Percentiles rank a stretch among this genome's conserved stretches.
Evolutionary conservation across 53 echinoderm and acorn worm species (phyloP).

Genomic region (Echinarachnius parma): DNA sequence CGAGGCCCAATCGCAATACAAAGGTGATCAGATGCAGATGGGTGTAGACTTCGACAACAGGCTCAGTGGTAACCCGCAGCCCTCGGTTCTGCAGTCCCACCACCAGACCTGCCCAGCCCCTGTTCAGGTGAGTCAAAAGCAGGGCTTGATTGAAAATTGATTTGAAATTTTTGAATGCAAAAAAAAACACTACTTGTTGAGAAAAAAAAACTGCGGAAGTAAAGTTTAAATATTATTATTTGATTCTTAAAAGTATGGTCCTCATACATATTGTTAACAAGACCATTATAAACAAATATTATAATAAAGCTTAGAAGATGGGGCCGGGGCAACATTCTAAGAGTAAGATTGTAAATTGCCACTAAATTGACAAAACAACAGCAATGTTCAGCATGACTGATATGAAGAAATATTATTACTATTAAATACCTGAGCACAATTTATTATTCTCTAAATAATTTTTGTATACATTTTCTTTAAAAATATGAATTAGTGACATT

Average conservation of each 20-base stretch:
- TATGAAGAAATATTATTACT: too few relatives aligned
- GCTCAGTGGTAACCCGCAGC: conserved; percentile 69
- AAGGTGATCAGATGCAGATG: conserved; percentile 70
- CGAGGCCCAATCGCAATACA: conserved; percentile 80
- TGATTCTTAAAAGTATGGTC: neutral
- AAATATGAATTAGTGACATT: too few relatives aligned
- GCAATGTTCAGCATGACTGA: too few relatives aligned
- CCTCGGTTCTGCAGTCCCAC: conserved; percentile 68
- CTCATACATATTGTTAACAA: too few relatives aligned
- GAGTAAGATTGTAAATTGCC: too few relatives aligned
- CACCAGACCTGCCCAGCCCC: conserved; percentile 79
- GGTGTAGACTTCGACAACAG: conserved; percentile 84
- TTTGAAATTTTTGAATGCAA: neutral
- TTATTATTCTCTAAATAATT: too few relatives aligned
- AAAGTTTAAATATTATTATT: neutral
- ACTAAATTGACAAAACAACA: too few relatives aligned
- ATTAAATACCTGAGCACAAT: too few relatives aligned
- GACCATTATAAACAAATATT: neutral
- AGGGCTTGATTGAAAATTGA: neutral
- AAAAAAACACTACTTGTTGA: neutral
- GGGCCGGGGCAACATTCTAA: too few relatives aligned
- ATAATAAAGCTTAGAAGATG: too few relatives aligned
- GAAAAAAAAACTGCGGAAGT: neutral
- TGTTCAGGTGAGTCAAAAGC: conserved; percentile 48
- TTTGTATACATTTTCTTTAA: too few relatives aligned